A percentile compares a stretch with the other conserved stretches of the same genome.
Conservation (phyloP, 2,113 vertebrate genomes). For the Clarias batrachus region DNA sequence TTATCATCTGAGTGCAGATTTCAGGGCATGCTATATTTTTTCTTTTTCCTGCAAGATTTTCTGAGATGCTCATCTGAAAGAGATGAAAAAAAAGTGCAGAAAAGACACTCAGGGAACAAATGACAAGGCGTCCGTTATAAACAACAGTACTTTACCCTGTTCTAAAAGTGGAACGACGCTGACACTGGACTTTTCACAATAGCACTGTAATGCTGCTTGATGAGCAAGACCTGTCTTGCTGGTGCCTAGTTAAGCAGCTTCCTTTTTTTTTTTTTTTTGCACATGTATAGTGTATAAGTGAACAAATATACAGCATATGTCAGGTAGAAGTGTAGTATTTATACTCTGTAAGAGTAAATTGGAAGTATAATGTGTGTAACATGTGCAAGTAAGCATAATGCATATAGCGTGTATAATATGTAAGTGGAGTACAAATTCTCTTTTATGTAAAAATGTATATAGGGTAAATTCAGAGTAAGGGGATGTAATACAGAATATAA, state of each 20-base stretch:
- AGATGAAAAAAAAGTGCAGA: background rate
- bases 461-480: no score
- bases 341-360: background rate
- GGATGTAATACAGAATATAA: no score
- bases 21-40: slow-evolving; percentile 20
- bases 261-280: background rate
- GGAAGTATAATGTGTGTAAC: background rate
- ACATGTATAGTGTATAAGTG: background rate
- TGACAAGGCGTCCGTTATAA: background rate
- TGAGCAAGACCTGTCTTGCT: background rate
- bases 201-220: slow-evolving; percentile 2
- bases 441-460: no score
- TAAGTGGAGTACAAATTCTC: no score
- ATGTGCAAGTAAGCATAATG: background rate
- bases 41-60: slow-evolving; percentile 13
- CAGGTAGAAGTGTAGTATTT: background rate
- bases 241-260: background rate
- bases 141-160: background rate
- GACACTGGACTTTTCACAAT: background rate
- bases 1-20: slow-evolving; percentile 48
- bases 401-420: no score
- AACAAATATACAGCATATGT: no score
- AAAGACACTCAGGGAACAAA: slow-evolving; percentile 2
- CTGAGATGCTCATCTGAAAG: slow-evolving; percentile 5
- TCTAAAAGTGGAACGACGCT: slow-evolving; percentile 10